Conservation (phyloP, 2,888 invertebrate genomes). For the Ochropleura leucogaster region DNA sequence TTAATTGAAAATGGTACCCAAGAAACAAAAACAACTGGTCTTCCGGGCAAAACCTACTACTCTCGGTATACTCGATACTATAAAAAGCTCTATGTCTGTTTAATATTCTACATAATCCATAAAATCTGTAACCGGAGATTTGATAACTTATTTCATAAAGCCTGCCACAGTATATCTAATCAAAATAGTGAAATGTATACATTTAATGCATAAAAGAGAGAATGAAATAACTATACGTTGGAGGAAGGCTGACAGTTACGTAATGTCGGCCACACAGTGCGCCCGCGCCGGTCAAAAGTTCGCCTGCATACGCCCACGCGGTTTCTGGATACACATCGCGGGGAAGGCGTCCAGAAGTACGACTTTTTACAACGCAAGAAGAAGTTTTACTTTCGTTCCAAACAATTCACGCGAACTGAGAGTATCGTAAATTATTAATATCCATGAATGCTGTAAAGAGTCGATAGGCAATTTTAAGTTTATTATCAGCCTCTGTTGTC, state of each 20-base stretch:
- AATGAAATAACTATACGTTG: slow-evolving; percentile 52
- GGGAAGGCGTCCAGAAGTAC: slow-evolving; percentile 22
- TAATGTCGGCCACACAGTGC: slow-evolving; percentile 68
- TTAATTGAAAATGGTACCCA: not conserved
- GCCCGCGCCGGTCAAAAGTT: slow-evolving; percentile 75
- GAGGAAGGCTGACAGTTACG: slow-evolving; percentile 62
- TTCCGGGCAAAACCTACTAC: too few relatives aligned
- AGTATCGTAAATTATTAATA: not conserved
- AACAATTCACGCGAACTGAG: not conserved
- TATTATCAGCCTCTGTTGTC: not conserved
- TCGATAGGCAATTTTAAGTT: not conserved
- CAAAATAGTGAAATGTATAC: slow-evolving; percentile 14
- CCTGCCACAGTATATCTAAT: slow-evolving; percentile 31
- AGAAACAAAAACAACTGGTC: too few relatives aligned
- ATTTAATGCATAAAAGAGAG: slow-evolving; percentile 38
- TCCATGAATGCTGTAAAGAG: not conserved
- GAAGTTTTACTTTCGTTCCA: not conserved
- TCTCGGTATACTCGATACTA: not conserved
- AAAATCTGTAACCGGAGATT: slow-evolving; percentile 35
- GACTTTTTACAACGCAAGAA: not conserved
- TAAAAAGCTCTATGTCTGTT: not conserved
- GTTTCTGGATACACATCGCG: slow-evolving; percentile 41
- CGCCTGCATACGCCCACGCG: slow-evolving; percentile 66
- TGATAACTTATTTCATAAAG: slow-evolving; percentile 43
- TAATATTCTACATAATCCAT: slow-evolving; percentile 11